Base-by-base conservation (phyloP, 2,888 invertebrate genomes). In the Stenotaenia linearis region DNA sequence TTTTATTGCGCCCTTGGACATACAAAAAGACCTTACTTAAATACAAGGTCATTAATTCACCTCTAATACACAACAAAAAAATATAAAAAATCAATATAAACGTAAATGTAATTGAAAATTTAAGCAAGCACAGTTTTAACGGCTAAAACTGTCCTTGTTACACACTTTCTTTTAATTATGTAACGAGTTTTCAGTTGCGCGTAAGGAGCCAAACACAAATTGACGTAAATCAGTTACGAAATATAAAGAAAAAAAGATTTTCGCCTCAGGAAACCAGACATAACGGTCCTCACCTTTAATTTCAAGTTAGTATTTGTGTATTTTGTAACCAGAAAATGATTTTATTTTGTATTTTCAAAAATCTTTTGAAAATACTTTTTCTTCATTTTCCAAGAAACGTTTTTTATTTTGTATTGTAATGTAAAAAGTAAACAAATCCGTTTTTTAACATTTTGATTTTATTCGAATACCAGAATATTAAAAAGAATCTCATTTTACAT, bases 381-480 rank as follows among this genome's bases (percentile, higher is more conserved):
- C n/a, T n/a, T n/a, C n/a, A n/a, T n/a, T n/a, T n/a, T n/a, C n/a
- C n/a, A n/a, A n/a, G n/a, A n/a, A n/a, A n/a, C n/a, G n/a, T n/a
- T n/a, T n/a, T n/a, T n/a, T n/a, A n/a, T n/a, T n/a, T n/a, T n/a
- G n/a, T n/a, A n/a, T n/a, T n/a, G n/a, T n/a, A n/a, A n/a, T 3
- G n/a, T 15, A 45, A 23, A 6, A 28, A 61, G 15, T 4, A 25
- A 5, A 61, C 23, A 28, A 7, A 10, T 28, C 15, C 9, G 23
- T 69, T 69, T 69, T 69, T 69, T 69, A 69, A 23, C 69, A 28
- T 69, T 69, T 69, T 50, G 25, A 28, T 69, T 69, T 69, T 69
- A 69, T 69, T 69, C 69, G 69, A 69, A 69, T 69, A 69, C 25
- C 28, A 69, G 69, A 50, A 69, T 69, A 69, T 69, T 69, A 28